Evolutionary conservation across 2,797 vertebrate genomes (phyloP), one percentile per base, ranked within the genome.

Genomic region (Paratrypauchen microcephalus): DNA sequence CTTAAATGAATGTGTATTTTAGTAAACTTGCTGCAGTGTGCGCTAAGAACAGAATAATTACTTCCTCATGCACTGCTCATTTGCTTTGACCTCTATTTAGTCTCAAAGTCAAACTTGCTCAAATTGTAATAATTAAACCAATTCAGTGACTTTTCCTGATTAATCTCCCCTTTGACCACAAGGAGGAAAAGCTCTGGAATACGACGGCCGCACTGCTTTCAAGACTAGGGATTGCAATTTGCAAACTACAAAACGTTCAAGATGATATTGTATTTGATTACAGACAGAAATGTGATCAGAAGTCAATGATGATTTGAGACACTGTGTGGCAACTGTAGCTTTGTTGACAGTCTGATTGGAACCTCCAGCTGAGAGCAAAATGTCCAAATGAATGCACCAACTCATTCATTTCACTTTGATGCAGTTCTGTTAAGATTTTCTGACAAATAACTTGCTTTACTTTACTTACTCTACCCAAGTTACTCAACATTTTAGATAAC

Each of bases 231-330:
- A 4, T 15, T 45, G 41, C 3, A 45, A 45, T 45, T 45, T 45
- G 9, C 3, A 23, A 21, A 23, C 50, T 12, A 11, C n/a, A 54
- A 54, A 54, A 55, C 3, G 21, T 12, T 55, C 9, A 11, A 9
- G 19, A 55, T 55, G 2, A 24, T 54, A 23, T 11, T 50, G 64
- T 18, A 50, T 54, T 70, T 80, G 73, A 83, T 81, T 74, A 70
- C 78, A 78, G 69, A 15, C 41, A 45, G 13, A 45, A 45, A 45
- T 15, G 41, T 45, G 41, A 45, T 45, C 41, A 45, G 41, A 45
- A 45, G 41, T 16, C 41, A 45, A 45, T 15, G 11, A 45, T 45
- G 12, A 45, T 13, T 0, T 45, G 41, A 45, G 39, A 41, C 39
- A 13, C 1, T 45, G 41, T 15, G 13, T 45, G 41, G 16, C 41